A percentile compares a stretch with the other conserved stretches of the same genome.
These are phyloP conservation scores for Scatophagus argus DNA, from an alignment of 2,113 vertebrate species.

Conservation along the genomic window DNA sequence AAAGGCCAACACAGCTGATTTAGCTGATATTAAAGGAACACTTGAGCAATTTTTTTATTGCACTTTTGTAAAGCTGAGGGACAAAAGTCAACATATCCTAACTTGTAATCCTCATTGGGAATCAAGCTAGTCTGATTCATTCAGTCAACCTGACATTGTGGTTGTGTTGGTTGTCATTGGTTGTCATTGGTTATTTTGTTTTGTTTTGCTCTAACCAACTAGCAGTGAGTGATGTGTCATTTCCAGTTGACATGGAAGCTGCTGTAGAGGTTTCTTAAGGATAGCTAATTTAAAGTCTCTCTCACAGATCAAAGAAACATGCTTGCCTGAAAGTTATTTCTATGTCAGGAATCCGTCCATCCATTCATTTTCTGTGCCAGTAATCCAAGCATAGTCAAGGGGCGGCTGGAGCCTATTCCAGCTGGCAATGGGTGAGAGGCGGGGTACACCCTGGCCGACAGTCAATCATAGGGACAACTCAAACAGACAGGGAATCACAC, in stretches of 20 bases:
- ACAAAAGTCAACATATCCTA: not conserved
- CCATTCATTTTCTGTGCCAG: too few species aligned
- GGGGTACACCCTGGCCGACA: too few species aligned
- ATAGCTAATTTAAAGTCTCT: not conserved
- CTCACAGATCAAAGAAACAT: not conserved
- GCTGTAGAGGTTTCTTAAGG: not conserved
- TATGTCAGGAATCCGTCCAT: too few species aligned
- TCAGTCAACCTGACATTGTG: not conserved
- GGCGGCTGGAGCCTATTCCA: too few species aligned
- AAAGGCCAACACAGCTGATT: slow-evolving; percentile 10
- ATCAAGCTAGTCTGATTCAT: too few species aligned
- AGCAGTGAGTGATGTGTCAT: not conserved
- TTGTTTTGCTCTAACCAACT: not conserved
- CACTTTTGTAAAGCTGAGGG: not conserved
- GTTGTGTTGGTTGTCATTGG: not conserved
- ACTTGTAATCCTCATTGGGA: not conserved
- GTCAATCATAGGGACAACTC: too few species aligned
- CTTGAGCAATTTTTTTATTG: not conserved
- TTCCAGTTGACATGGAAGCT: not conserved
- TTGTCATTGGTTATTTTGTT: not conserved
- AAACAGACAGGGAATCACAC: too few species aligned
- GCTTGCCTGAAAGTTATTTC: not conserved
- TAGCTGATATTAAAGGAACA: not conserved
- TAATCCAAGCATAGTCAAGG: too few species aligned
- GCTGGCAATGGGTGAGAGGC: too few species aligned